Evolutionary conservation across 2,888 invertebrate genomes (phyloP).

Genomic region (Beris morrisii): DNA sequence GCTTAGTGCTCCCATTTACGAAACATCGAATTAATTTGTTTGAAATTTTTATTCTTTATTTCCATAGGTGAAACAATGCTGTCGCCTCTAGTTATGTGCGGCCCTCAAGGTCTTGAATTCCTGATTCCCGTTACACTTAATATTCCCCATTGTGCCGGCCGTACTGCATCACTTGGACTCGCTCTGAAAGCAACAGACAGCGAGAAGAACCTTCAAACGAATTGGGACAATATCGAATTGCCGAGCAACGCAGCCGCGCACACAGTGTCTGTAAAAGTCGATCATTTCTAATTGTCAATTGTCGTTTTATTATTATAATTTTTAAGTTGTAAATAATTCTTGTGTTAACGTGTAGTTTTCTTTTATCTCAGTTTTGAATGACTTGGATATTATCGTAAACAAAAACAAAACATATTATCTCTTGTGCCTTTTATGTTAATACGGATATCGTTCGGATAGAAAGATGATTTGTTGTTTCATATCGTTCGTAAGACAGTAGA

Average conservation of each 20-base stretch:
- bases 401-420: conserved; percentile 20
- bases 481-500: conserved; percentile 17
- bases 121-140: conserved; percentile 85
- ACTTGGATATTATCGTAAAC: conserved; percentile 33
- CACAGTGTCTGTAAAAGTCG: conserved; percentile 87
- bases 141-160: conserved; percentile 84
- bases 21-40: conserved; percentile 7
- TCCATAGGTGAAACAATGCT: conserved; percentile 86
- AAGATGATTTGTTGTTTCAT: conserved; percentile 38
- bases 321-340: neutral
- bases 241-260: conserved; percentile 83
- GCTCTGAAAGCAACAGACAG: conserved; percentile 80
- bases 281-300: conserved; percentile 70
- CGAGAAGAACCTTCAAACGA: conserved; percentile 79
- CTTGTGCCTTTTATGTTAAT: conserved; percentile 24
- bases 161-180: conserved; percentile 73
- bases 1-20: conserved; percentile 3
- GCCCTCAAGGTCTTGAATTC: conserved; percentile 90
- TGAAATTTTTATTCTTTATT: conserved; percentile 19
- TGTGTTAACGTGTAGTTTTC: neutral
- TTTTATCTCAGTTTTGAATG: conserved; percentile 26
- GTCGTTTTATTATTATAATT: neutral
- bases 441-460: conserved; percentile 31
- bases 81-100: conserved; percentile 95
- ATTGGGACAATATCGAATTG: conserved; percentile 82